Conservation (phyloP, 2,797 vertebrate species). For the Malurus splendens region DNA sequence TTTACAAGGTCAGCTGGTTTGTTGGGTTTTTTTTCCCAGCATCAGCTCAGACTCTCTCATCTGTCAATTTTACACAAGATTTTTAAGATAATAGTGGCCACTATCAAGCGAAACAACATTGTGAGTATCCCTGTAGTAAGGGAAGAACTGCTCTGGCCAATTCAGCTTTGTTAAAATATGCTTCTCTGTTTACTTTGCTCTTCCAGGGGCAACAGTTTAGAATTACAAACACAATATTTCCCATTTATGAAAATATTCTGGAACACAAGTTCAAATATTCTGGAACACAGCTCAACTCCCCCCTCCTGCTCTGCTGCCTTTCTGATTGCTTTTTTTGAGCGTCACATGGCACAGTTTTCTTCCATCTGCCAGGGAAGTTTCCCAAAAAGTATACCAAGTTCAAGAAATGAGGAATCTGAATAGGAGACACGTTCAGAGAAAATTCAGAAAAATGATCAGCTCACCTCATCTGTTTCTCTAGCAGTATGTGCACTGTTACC, state of each 20-base stretch:
- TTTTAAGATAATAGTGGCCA: neutral
- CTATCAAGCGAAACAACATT: neutral
- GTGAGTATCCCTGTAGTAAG: neutral
- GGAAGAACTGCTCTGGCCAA: neutral
- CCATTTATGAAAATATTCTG: neutral
- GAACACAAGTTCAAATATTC: neutral
- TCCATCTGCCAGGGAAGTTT: constrained; percentile 42
- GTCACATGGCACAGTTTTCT: constrained; percentile 17
- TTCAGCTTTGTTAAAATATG: neutral
- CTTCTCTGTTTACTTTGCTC: neutral
- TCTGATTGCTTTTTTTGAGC: neutral
- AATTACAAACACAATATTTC: neutral
- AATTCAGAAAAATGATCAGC: constrained; percentile 35
- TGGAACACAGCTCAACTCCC: neutral
- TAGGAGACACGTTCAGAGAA: neutral
- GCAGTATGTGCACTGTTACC: constrained; percentile 50
- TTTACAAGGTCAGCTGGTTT: constrained; percentile 44
- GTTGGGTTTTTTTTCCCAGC: neutral
- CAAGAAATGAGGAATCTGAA: constrained; percentile 19
- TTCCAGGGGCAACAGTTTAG: neutral
- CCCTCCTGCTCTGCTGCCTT: neutral
- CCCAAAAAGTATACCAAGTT: neutral
- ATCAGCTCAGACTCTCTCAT: constrained; percentile 10
- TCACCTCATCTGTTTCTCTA: constrained; percentile 51
- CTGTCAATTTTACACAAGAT: constrained; percentile 10